A percentile compares a stretch with the other conserved stretches of the same genome.
Evolutionary conservation across 2,797 vertebrate species (phyloP).

Genomic region (Pelodytes ibericus): DNA sequence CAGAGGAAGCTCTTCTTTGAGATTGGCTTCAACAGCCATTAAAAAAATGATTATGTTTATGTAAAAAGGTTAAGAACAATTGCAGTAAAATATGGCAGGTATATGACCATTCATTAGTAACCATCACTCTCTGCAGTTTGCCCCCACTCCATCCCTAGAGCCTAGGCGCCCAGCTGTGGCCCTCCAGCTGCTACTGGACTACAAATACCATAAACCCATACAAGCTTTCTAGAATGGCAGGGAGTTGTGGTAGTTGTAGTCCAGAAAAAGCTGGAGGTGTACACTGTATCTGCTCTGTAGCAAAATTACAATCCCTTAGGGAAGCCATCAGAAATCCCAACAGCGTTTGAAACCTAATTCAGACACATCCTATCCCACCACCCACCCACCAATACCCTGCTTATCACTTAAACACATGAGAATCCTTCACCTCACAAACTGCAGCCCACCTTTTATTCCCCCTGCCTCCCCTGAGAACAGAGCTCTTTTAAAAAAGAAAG

Average conservation of each 20-base stretch:
- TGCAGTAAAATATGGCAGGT: constrained; percentile 28
- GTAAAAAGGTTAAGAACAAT: not conserved
- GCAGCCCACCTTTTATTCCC: not conserved
- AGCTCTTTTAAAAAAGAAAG: not conserved
- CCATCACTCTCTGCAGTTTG: not conserved
- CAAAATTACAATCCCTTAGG: too few relatives aligned
- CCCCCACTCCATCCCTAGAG: not conserved
- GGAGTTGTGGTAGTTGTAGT: too few relatives aligned
- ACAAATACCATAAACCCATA: too few relatives aligned
- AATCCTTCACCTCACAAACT: not conserved
- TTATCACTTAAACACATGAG: not conserved
- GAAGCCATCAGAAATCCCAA: too few relatives aligned
- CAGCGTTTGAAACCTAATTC: too few relatives aligned
- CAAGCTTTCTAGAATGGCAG: too few relatives aligned
- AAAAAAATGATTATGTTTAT: not conserved
- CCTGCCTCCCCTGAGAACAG: constrained; percentile 15
- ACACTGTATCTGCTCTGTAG: too few relatives aligned
- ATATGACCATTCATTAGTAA: not conserved
- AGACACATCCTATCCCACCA: too few relatives aligned
- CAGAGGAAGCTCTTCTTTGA: not conserved
- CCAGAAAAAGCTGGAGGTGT: too few relatives aligned
- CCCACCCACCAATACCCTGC: not conserved
- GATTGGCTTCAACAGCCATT: too few relatives aligned
- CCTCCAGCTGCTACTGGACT: too few relatives aligned
- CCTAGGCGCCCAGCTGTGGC: too few relatives aligned